Evolutionary conservation across 2,888 invertebrate species (phyloP).

Genomic region (Amphipoea lucens): DNA sequence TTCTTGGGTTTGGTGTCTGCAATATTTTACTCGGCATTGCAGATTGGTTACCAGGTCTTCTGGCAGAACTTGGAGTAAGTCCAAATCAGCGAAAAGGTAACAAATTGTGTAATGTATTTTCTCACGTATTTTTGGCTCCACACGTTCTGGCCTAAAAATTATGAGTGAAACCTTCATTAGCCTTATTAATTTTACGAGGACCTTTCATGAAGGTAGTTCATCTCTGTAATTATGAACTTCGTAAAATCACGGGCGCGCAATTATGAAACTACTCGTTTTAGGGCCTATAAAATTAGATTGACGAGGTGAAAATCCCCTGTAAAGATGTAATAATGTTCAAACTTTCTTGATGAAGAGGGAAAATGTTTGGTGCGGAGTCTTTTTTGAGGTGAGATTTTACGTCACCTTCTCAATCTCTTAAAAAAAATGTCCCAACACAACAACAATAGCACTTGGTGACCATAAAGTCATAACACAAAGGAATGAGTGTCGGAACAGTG

Average conservation of each 20-base stretch:
- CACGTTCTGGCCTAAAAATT: slow-evolving; percentile 5
- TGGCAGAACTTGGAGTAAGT: slow-evolving; percentile 52
- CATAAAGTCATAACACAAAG: slow-evolving; percentile 62
- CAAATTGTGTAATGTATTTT: slow-evolving; percentile 26
- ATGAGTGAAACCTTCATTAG: slow-evolving; percentile 27
- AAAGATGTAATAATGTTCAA: slow-evolving; percentile 33
- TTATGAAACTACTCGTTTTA: slow-evolving; percentile 45
- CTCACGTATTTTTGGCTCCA: slow-evolving; percentile 17
- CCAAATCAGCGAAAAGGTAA: slow-evolving; percentile 52
- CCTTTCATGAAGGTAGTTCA: slow-evolving; percentile 25
- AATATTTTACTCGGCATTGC: slow-evolving; percentile 57
- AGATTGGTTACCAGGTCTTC: slow-evolving; percentile 47
- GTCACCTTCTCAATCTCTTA: slow-evolving; percentile 9
- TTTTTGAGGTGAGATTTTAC: neutral
- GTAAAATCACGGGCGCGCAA: slow-evolving; percentile 37
- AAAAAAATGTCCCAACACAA: slow-evolving; percentile 30
- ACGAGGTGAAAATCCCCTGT: slow-evolving; percentile 33
- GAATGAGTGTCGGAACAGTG: slow-evolving; percentile 56
- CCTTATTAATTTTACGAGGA: slow-evolving; percentile 49
- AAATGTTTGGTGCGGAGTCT: neutral
- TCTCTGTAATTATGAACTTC: slow-evolving; percentile 36
- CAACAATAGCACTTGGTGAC: slow-evolving; percentile 60
- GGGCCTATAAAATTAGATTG: slow-evolving; percentile 37
- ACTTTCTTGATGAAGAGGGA: slow-evolving; percentile 27
- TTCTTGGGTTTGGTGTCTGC: slow-evolving; percentile 37